phyloP scores from a whole-genome alignment of 2,888 invertebrate genomes.

The Lasioglossum zephyrum region DNA sequence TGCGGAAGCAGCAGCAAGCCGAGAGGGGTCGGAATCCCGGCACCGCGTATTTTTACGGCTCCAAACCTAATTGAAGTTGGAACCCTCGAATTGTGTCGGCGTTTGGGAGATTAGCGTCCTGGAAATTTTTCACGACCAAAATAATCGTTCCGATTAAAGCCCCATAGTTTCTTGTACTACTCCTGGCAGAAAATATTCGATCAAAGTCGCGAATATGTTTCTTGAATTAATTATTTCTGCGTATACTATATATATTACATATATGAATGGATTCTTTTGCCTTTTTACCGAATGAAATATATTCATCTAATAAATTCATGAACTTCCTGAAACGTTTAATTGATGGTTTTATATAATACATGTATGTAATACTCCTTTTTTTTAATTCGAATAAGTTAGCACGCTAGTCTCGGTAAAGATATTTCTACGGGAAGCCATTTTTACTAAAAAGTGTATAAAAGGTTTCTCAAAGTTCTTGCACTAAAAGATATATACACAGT shows the following conservation, averaged over 20 bases:
- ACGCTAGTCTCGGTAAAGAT: not conserved
- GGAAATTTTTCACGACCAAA: constrained; percentile 48
- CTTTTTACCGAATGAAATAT: too few relatives aligned
- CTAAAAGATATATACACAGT: not conserved
- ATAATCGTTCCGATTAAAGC: constrained; percentile 48
- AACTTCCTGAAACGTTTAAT: too few relatives aligned
- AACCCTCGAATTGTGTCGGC: constrained; percentile 63
- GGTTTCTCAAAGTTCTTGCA: not conserved
- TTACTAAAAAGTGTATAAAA: not conserved
- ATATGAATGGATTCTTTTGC: too few relatives aligned
- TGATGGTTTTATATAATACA: too few relatives aligned
- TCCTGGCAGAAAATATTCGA: not conserved
- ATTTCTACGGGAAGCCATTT: not conserved
- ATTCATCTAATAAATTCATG: too few relatives aligned
- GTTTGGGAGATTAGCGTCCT: constrained; percentile 59
- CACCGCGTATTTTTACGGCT: constrained; percentile 70
- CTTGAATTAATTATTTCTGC: not conserved
- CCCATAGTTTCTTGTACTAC: not conserved
- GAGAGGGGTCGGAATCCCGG: constrained; percentile 34
- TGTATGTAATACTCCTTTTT: too few relatives aligned
- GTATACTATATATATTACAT: too few relatives aligned
- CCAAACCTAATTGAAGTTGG: constrained; percentile 78
- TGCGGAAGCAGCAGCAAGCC: constrained; percentile 60
- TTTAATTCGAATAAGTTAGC: not conserved
- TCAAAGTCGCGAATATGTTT: not conserved